phyloP scores from a whole-genome alignment of 2,888 invertebrate genomes.

The Eristalis pertinax region DNA sequence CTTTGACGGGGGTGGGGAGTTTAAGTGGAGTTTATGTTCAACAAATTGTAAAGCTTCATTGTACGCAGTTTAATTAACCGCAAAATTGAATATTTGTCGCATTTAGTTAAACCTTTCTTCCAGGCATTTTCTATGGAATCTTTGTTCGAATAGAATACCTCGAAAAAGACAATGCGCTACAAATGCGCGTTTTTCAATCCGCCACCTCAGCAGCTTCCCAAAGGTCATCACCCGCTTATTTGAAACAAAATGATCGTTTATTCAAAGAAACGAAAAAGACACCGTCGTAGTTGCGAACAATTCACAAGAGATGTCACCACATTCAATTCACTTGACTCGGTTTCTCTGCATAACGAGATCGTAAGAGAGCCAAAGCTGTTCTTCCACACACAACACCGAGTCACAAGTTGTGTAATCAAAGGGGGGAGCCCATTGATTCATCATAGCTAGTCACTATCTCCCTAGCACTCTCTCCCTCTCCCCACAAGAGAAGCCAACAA shows the following conservation, averaged over 20 bases:
- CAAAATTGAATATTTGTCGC: no score
- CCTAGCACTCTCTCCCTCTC: conserved; percentile 23
- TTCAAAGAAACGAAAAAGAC: not conserved
- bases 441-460: conserved; percentile 35
- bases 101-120: no score
- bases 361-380: not conserved
- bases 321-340: not conserved
- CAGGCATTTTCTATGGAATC: no score
- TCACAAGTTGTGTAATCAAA: conserved; percentile 5
- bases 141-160: no score
- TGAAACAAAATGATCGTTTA: not conserved
- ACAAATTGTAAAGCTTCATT: no score
- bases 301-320: not conserved
- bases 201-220: no score
- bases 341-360: not conserved
- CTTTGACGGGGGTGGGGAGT: no score
- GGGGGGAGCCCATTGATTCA: conserved; percentile 20
- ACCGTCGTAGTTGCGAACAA: not conserved
- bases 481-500: conserved; percentile 64
- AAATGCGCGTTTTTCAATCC: no score
- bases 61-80: no score
- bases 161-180: no score
- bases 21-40: no score
- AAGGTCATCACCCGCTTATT: not conserved
- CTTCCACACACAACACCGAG: not conserved